Evolutionary conservation across 2,888 invertebrate genomes (phyloP), one percentile per base, ranked within the genome.

Genomic region (Macaria notata): DNA sequence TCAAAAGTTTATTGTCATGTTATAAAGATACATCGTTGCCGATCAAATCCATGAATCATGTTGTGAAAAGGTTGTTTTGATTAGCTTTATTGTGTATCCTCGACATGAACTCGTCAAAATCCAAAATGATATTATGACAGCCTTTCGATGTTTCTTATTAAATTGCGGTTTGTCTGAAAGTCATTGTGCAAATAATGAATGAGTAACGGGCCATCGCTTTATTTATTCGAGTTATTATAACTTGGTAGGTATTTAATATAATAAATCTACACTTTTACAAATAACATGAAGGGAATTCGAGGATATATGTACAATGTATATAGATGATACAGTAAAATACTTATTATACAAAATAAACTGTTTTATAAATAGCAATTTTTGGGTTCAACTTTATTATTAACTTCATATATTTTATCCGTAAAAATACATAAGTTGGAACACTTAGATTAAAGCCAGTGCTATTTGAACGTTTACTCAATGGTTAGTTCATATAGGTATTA

Each of bases 41-140:
- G 46, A 49, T 9, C 42, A 30, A 42, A 46, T 46, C 33, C 33
- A 6, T 47, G 43, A 46, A 47, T 51, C 42, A 47, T 39, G 1
- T 41, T 9, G 38, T 31, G 36, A 49, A 50, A 50, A 44, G 44
- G 50, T 31, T 56, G 47, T 57, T 57, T 51, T 57, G 43, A 52
- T 57, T 54, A 57, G 47, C 51, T 31, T 51, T 51, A 56, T 56
- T 51, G 9, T 56, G 43, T 9, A 47, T 45, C 47, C 47, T 51
- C 39, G 44, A 51, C 31, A 51, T 41, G 46, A 43, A 31, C 47
- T 51, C 46, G n/a, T 43, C 56, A 50, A 49, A 42, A 43, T 38
- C 19, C 8, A 30, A 4, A 38, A 54, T 38, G 43, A 43, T 46
- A 47, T 36, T 36, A 6, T 38, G 54, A 44, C 54, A 46, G 36